Evolutionary conservation across 1,140 invertebrate species (phyloP).

Genomic region (Lepidostoma basale): DNA sequence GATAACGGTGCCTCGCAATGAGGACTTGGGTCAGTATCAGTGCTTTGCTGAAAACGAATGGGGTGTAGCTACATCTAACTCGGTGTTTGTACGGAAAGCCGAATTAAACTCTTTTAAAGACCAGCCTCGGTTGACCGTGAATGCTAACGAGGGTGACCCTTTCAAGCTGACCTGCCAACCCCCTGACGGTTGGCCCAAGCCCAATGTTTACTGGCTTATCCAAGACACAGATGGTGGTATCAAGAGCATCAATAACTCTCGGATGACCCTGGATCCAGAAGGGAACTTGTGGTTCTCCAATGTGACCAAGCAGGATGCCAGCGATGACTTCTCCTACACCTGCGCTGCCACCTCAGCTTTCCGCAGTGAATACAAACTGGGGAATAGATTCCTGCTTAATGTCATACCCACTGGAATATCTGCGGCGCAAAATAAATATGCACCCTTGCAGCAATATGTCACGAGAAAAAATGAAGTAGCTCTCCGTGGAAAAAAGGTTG

Average conservation of each 20-base stretch:
- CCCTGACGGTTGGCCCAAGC: constrained; percentile 93
- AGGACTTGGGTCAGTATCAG: constrained; percentile 95
- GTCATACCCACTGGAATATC: constrained; percentile 79
- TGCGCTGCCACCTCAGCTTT: constrained; percentile 88
- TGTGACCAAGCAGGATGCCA: constrained; percentile 83
- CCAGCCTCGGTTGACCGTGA: constrained; percentile 65
- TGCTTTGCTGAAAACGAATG: constrained; percentile 96
- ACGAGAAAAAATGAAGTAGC: constrained; percentile 86
- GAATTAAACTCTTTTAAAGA: constrained; percentile 92
- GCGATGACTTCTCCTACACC: constrained; percentile 83
- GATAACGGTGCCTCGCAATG: constrained; percentile 84
- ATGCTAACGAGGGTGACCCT: constrained; percentile 84
- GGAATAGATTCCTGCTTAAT: constrained; percentile 79
- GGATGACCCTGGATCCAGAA: constrained; percentile 93
- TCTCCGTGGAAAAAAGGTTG: constrained; percentile 78
- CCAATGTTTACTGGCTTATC: constrained; percentile 91
- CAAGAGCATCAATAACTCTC: constrained; percentile 88
- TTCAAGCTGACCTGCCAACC: constrained; percentile 87
- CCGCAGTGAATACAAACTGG: constrained; percentile 89
- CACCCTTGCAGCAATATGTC: constrained; percentile 80
- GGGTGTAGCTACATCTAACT: constrained; percentile 92
- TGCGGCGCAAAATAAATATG: constrained; percentile 76
- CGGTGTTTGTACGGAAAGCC: constrained; percentile 93
- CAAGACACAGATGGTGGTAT: constrained; percentile 78
- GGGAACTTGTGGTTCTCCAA: constrained; percentile 95